These are phyloP conservation scores for Glyptemys insculpta DNA, from an alignment of 2,797 vertebrate species.

Conservation along the genomic window DNA sequence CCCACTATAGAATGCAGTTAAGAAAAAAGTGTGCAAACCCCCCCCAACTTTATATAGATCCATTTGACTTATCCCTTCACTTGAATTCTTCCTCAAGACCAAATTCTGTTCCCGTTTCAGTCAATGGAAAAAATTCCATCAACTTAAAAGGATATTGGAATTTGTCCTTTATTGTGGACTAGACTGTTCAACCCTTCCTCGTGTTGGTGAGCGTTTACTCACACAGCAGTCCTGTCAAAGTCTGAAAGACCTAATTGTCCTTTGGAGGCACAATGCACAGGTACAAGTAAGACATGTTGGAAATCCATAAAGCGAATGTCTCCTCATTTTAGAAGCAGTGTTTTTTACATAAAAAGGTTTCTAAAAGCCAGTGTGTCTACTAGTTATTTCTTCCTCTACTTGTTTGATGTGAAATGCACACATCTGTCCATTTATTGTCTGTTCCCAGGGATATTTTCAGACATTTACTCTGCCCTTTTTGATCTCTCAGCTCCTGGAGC, in stretches of 20 bases:
- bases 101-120: neutral
- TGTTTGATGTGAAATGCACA: neutral
- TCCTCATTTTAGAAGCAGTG: neutral
- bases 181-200: neutral
- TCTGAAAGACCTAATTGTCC: neutral
- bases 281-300: neutral
- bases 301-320: neutral
- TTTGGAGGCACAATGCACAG: neutral
- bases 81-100: constrained; percentile 10
- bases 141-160: neutral
- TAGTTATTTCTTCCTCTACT: constrained; percentile 49
- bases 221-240: neutral
- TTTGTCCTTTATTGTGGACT: neutral
- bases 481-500: constrained; percentile 45
- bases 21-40: neutral
- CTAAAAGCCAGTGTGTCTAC: constrained; percentile 21
- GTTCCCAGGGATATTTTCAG: constrained; percentile 38
- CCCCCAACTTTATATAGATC: neutral
- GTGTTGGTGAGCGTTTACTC: neutral
- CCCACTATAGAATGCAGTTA: neutral
- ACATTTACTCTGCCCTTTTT: constrained; percentile 39
- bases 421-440: constrained; percentile 31
- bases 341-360: constrained; percentile 31
- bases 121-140: neutral
- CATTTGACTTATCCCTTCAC: neutral